A percentile compares a stretch with the other conserved stretches of the same genome.
Conservation (phyloP, 2,797 vertebrate species). For the Falco concolor region DNA sequence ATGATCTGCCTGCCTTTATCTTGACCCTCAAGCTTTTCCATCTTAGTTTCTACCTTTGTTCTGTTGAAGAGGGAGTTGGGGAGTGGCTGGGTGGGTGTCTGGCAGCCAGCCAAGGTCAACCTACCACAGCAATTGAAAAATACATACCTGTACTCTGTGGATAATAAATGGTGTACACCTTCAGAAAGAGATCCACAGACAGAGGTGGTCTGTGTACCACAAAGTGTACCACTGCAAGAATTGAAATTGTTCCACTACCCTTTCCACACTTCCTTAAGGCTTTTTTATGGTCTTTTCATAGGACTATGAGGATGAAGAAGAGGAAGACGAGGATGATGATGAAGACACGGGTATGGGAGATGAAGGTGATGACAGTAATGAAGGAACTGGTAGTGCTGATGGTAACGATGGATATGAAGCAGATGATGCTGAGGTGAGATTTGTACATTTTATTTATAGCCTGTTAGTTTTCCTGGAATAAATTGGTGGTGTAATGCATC, state of each 20-base stretch:
- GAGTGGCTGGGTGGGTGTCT: background rate
- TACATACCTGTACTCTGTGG: background rate
- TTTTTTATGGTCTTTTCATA: conserved; percentile 37
- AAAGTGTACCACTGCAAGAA: background rate
- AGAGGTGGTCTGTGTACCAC: background rate
- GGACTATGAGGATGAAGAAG: conserved; percentile 90
- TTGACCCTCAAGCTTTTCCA: background rate
- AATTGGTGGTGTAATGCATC: background rate
- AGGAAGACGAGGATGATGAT: conserved; percentile 89
- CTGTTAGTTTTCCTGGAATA: background rate
- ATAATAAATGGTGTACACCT: background rate
- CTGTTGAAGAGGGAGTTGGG: background rate
- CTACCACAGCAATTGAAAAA: background rate
- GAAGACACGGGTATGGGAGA: conserved; percentile 90
- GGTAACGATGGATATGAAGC: conserved; percentile 91
- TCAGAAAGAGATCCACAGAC: background rate
- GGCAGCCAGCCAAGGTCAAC: background rate
- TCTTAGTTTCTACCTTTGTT: background rate
- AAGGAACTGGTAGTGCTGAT: conserved; percentile 87
- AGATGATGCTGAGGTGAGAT: conserved; percentile 86
- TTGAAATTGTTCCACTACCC: background rate
- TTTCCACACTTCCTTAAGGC: background rate
- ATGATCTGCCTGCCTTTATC: background rate
- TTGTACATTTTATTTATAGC: background rate
- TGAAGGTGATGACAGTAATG: conserved; percentile 93